Evolutionary conservation across 1,140 invertebrate species (phyloP), one percentile per base, ranked within the genome.

Genomic region (Neoseiulus cucumeris): DNA sequence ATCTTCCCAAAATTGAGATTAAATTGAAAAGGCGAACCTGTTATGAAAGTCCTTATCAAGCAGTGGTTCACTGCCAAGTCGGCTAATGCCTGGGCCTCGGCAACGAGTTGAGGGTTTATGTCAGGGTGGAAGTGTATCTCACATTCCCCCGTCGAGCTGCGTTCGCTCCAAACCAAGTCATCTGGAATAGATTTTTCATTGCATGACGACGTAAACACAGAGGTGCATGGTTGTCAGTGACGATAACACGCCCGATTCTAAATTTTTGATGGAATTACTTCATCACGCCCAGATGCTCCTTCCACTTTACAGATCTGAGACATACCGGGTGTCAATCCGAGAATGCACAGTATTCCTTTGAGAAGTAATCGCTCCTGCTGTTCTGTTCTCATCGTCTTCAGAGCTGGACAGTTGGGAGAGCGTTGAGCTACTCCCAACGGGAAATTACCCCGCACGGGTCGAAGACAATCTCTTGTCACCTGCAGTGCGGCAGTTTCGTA

Each of bases 51-150:
- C 22, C 51, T n/a, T 25, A 59, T 59, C 14, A 20, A 14, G 33
- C 51, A 20, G 22, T 59, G 51, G 22, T 59, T 25, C 14, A 25
- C 25, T 14, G 51, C 51, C 25, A 59, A 33, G 33, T 59, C 51
- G 22, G 51, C 51, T 6, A 59, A 20, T 14, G 14, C 51, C 51
- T 59, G 14, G 17, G 51, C 51, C 22, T 59, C 51, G 51, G 51
- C 33, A 17, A 59, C 51, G 17, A 59, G 51, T 20, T 59, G 51
- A 18, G 14, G 51, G 17, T 59, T n/a, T 33, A 59, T 29, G 4
- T 59, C 33, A 2, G 51, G 51, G 51, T 59, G 51, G 51, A 59
- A 59, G 22, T 59, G 51, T 1, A 59, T 59, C 9, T 59, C 33
- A 20, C 51, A 59, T 25, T 59, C 22, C 25, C 51, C 51, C 1